These are phyloP conservation scores for Fulmarus glacialis DNA, from an alignment of 2,113 vertebrate genomes.

Conservation along the genomic window DNA sequence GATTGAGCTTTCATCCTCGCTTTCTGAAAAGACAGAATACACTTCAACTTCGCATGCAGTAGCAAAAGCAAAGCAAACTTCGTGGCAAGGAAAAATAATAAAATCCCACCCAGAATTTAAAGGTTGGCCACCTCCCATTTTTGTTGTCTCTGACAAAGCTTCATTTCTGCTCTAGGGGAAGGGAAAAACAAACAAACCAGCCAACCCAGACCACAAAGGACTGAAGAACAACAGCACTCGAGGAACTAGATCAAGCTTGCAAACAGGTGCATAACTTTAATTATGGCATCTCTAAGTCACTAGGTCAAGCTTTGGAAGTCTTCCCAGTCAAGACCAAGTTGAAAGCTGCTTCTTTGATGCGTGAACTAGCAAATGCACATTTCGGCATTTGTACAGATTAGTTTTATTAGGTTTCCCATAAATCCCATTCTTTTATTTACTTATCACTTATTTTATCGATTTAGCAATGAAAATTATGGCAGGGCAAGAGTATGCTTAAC, in stretches of 20 bases:
- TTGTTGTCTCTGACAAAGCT: neutral
- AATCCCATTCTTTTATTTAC: neutral
- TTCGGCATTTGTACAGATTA: neutral
- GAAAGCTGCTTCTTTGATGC: neutral
- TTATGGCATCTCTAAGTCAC: neutral
- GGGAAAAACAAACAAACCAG: too few species aligned
- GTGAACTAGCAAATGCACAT: neutral
- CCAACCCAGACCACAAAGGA: neutral
- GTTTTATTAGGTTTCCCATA: neutral
- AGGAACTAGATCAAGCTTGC: neutral
- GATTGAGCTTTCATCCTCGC: rapidly evolving
- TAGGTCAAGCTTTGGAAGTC: neutral
- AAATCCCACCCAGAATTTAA: neutral
- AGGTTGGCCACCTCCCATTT: neutral
- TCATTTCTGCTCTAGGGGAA: neutral
- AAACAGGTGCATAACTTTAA: neutral
- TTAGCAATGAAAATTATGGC: neutral
- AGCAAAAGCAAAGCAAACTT: neutral
- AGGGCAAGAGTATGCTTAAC: neutral
- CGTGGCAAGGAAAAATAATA: neutral
- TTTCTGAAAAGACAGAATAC: neutral
- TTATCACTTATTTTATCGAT: neutral
- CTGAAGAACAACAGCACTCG: neutral
- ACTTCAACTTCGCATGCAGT: neutral
- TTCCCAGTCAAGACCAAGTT: neutral